A percentile compares a stretch with the other conserved stretches of the same genome.
These are phyloP conservation scores for Morpho deidamia DNA, from an alignment of 2,888 invertebrate genomes.

Conservation along the genomic window DNA sequence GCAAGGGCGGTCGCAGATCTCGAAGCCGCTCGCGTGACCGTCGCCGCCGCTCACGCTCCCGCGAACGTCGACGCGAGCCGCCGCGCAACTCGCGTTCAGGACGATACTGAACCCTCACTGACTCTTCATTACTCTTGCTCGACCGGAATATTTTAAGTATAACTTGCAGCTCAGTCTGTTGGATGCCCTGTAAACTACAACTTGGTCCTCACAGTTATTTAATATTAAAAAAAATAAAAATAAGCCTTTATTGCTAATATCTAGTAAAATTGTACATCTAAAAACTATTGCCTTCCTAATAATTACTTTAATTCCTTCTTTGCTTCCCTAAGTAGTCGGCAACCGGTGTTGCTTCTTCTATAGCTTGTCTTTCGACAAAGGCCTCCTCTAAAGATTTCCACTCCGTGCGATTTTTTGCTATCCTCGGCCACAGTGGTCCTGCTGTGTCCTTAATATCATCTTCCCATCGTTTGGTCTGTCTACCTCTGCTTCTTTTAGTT, in stretches of 20 bases:
- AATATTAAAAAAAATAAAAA: neutral
- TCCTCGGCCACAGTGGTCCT: too few species aligned
- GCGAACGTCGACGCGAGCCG: slow-evolving; percentile 71
- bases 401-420: too few species aligned
- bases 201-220: neutral
- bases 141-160: neutral
- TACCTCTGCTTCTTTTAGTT: too few species aligned
- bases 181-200: neutral
- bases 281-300: too few species aligned
- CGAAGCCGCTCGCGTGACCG: slow-evolving; percentile 62
- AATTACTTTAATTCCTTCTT: too few species aligned
- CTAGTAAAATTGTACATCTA: too few species aligned
- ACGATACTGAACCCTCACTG: slow-evolving; percentile 55
- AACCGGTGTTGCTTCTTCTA: too few species aligned
- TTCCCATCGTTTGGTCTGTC: too few species aligned
- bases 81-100: slow-evolving; percentile 76
- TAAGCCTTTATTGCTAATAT: neutral
- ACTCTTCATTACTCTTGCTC: neutral
- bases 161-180: neutral
- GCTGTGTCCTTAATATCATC: too few species aligned
- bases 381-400: too few species aligned
- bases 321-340: too few species aligned
- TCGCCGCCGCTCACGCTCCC: slow-evolving; percentile 80
- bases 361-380: too few species aligned
- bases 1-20: slow-evolving; percentile 69